These are phyloP conservation scores for Catharus fuscescens DNA, from an alignment of 2,113 vertebrate genomes.

Conservation along the genomic window DNA sequence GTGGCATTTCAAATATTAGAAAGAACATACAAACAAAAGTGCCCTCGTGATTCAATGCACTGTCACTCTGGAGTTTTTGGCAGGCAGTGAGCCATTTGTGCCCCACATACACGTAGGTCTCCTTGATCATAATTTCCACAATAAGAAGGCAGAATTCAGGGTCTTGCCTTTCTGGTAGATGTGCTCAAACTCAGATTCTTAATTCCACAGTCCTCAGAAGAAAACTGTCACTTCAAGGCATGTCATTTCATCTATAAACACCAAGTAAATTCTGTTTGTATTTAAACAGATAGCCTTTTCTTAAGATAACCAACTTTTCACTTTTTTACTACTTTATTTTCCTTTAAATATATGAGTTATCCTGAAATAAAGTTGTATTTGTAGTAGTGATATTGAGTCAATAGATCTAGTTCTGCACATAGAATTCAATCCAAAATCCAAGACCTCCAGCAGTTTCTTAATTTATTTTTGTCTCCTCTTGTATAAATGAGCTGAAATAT, in stretches of 20 bases:
- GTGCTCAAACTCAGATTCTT: not conserved
- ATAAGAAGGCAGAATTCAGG: not conserved
- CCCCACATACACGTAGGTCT: no score
- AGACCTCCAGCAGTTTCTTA: not conserved
- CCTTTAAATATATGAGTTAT: not conserved
- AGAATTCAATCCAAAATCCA: not conserved
- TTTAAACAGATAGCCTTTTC: not conserved
- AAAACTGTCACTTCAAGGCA: not conserved
- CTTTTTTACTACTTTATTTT: not conserved
- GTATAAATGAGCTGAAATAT: not conserved
- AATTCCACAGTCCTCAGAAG: not conserved
- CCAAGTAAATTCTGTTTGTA: not conserved
- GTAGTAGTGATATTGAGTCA: not conserved
- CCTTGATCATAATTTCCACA: not conserved
- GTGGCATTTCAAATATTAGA: not conserved
- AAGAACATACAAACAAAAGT: not conserved
- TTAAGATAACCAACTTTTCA: not conserved
- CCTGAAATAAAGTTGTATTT: not conserved
- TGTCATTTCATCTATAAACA: not conserved
- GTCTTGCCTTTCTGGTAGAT: not conserved
- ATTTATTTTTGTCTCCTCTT: not conserved
- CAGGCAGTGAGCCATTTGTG: fast-evolving
- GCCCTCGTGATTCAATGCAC: not conserved
- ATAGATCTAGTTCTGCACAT: not conserved
- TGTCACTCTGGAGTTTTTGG: not conserved